Base-by-base conservation (phyloP, 2,888 invertebrate genomes). In the Euphydryas editha region DNA sequence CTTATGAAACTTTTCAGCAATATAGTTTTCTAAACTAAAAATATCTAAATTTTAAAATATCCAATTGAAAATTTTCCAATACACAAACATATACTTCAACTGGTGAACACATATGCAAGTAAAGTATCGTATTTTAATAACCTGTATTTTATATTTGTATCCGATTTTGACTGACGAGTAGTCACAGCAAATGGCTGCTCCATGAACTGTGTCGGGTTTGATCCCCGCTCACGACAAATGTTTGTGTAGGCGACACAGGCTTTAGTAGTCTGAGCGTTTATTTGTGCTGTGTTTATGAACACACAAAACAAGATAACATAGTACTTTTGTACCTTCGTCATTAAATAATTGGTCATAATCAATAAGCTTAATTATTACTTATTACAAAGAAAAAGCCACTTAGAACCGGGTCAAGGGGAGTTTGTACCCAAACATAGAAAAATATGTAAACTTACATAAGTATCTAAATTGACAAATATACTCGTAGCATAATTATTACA, bases 281-380 rank as follows among this genome's bases (percentile, higher is more conserved):
- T n/a, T n/a, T n/a, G n/a, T 3, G 4, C 8, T 30, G 4, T 30
- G 8, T 30, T 30, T 30, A 8, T 30, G 2, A 24, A 39, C 39
- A 8, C 10, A 2, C 15, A 15, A 42, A 42, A 42, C n/a, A 67
- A 46, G n/a, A 58, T 74, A 70, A 69, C 74, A 71, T 74, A 67
- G 55, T 63, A 54, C 47, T 46, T 62, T 17, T 36, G 30, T 57
- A 75, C 65, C 67, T 62, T 75, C 74, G 75, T 76, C 75, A 70
- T 67, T 73, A 65, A 73, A 71, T 66, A 75, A 73, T 74, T 68
- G 72, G 73, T 70, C 57, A 55, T 62, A 78, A 79, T 78, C 80
- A 76, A 80, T 79, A 77, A 67, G 68, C 63, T 74, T 77, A 79
- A 81, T 81, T 79, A 79, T 76, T 77, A 72, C 71, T 74, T 60